Conservation (phyloP, 2,797 vertebrate species). For the Melanotaenia maccullochi region DNA sequence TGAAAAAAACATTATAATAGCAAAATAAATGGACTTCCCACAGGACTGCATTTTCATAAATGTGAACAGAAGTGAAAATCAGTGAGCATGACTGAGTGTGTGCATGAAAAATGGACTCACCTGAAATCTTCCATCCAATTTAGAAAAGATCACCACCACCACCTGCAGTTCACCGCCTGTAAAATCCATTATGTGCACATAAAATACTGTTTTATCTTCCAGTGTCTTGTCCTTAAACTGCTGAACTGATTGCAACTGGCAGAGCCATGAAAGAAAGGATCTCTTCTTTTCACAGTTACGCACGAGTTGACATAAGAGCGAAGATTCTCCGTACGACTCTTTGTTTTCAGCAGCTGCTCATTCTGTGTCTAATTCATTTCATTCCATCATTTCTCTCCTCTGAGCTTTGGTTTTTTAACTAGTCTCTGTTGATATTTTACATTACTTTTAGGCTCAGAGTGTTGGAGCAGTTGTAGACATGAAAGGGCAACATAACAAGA, state of each 20-base stretch:
- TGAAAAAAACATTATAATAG: slow-evolving; percentile 3
- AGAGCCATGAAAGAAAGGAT: slow-evolving; percentile 8
- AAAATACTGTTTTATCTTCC: slow-evolving; percentile 2
- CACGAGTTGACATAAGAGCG: slow-evolving; percentile 12
- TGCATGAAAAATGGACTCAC: slow-evolving; percentile 12
- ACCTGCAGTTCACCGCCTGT: slow-evolving; percentile 49
- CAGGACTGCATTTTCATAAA: slow-evolving; percentile 18
- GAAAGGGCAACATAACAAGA: slow-evolving; percentile 28
- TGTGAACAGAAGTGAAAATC: slow-evolving; percentile 26
- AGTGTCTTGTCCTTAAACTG: not conserved
- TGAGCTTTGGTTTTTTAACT: slow-evolving; percentile 10
- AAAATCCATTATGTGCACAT: slow-evolving; percentile 19
- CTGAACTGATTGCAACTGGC: slow-evolving; percentile 4
- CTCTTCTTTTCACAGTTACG: not conserved
- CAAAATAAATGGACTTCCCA: slow-evolving; percentile 20
- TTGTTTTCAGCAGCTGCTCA: slow-evolving; percentile 24
- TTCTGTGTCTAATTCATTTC: slow-evolving; percentile 38
- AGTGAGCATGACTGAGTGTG: not conserved
- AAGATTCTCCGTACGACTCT: slow-evolving; percentile 20
- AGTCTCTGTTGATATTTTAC: slow-evolving; percentile 19
- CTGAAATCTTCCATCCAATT: slow-evolving; percentile 2
- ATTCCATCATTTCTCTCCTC: slow-evolving; percentile 9
- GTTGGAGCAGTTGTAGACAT: slow-evolving; percentile 11
- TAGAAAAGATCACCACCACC: slow-evolving; percentile 46
- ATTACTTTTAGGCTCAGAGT: slow-evolving; percentile 15